Evolutionary conservation across 92 coral and sea anemone species (phyloP).

Genomic region (Porites evermanni): DNA sequence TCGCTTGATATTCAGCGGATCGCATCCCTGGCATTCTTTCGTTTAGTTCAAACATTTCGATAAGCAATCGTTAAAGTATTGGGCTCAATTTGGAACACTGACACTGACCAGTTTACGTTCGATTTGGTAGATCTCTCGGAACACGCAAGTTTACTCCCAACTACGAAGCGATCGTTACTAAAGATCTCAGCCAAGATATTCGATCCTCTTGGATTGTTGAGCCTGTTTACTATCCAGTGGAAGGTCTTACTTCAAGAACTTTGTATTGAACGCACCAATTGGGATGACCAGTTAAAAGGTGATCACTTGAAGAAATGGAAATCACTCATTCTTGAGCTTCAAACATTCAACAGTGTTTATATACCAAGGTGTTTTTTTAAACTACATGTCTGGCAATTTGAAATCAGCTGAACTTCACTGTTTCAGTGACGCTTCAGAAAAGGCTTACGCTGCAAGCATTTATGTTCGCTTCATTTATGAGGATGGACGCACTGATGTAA

Average conservation of each 20-base stretch:
- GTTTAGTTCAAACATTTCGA: too few species aligned
- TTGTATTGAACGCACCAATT: slow-evolving; percentile 21
- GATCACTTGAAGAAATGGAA: slow-evolving; percentile 51
- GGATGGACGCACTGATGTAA: slow-evolving; percentile 48
- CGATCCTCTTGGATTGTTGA: slow-evolving; percentile 64
- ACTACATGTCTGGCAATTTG: not conserved
- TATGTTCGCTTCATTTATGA: slow-evolving; percentile 49
- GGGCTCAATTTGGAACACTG: slow-evolving; percentile 63
- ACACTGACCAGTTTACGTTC: slow-evolving; percentile 51
- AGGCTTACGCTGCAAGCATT: slow-evolving; percentile 58
- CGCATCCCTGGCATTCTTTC: too few species aligned
- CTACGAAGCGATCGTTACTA: slow-evolving; percentile 45
- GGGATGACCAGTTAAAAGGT: slow-evolving; percentile 39
- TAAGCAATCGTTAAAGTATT: slow-evolving; percentile 41
- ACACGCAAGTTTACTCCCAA: slow-evolving; percentile 38
- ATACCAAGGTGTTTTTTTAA: slow-evolving; percentile 63
- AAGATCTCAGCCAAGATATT: slow-evolving; percentile 69
- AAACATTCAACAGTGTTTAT: slow-evolving; percentile 38
- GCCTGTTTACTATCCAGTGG: slow-evolving; percentile 53
- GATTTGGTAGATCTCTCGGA: slow-evolving; percentile 40
- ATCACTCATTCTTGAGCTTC: slow-evolving; percentile 31
- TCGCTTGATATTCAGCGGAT: too few species aligned
- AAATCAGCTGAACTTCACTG: slow-evolving; percentile 56
- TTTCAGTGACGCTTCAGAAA: slow-evolving; percentile 62
- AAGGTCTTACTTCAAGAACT: slow-evolving; percentile 58